Evolutionary conservation across 2,113 vertebrate genomes (phyloP), one percentile per base, ranked within the genome.

Genomic region (Leucoraja erinaceus): DNA sequence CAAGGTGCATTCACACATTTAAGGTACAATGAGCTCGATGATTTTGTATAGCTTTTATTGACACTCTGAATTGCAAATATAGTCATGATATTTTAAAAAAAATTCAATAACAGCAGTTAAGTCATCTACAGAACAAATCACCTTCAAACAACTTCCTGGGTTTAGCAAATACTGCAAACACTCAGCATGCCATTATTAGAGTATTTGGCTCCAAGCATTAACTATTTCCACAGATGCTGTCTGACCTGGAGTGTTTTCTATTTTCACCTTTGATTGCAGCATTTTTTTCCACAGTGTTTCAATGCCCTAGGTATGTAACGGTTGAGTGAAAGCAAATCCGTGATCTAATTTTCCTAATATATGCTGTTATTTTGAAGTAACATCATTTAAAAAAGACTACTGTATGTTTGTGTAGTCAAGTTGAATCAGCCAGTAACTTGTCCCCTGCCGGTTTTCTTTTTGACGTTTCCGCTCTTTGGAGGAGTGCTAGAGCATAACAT

Each of bases 351-450:
- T 63, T 66, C 25, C 59, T 63, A 22, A 56, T 84, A 61, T 59
- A 5, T 61, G 56, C 28, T 63, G 16, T 18, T 88, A 66, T 88
- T 88, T 63, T 31, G 83, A 88, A 61, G 56, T 86, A 56, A 86
- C 25, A 61, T n/a, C 81, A 61, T 25, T 61, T n/a, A 63, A 63
- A 88, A 63, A 63, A 63, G 83, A 47, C 38, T 47, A 47, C n/a
- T 88, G n/a, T 14, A 7, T 18, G n/a, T 63, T 88, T 88, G 16
- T 88, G 83, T 6, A 31, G 28, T 59, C 61, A 56, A 88, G 56
- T 61, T 66, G 6, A 88, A 88, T 88, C 83, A 88, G n/a, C 59
- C 14, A 59, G 83, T 63, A 88, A 88, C 83, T 31, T 66, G 83
- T 88, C 59, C 14, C 56, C 56, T 61, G 81, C 12, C 18, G 28